A percentile compares a stretch with the other conserved stretches of the same genome.
phyloP scores from a whole-genome alignment of 1,140 invertebrate species.

The Adoxophyes honmai region DNA sequence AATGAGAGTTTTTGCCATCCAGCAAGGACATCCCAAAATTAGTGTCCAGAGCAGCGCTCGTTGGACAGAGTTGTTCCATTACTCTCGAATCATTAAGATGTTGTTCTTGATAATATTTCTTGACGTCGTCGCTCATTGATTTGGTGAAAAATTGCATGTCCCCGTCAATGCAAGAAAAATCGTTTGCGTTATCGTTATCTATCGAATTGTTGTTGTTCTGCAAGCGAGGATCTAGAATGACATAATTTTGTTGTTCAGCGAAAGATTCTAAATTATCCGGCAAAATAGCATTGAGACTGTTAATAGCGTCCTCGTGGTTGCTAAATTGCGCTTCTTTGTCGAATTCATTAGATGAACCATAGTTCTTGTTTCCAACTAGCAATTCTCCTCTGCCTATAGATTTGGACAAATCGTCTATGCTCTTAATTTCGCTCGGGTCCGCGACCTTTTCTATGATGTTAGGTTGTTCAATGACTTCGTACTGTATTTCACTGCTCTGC shows the following conservation, averaged over 20 bases:
- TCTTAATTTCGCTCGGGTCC: constrained; percentile 70
- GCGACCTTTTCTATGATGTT: constrained; percentile 71
- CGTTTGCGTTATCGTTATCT: constrained; percentile 48
- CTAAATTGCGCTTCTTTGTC: constrained; percentile 42
- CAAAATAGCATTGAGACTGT: constrained; percentile 59
- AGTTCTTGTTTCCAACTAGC: constrained; percentile 45
- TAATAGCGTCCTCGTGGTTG: constrained; percentile 53
- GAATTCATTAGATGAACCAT: constrained; percentile 31
- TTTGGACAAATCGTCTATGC: constrained; percentile 71
- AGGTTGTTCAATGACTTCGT: constrained; percentile 75
- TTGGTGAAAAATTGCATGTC: constrained; percentile 71
- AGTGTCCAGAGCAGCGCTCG: constrained; percentile 54
- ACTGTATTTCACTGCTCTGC: constrained; percentile 76
- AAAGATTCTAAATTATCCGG: constrained; percentile 64
- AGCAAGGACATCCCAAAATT: constrained; percentile 64
- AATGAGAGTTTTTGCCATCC: constrained; percentile 51
- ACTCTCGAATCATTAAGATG: constrained; percentile 49
- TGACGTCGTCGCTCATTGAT: constrained; percentile 68
- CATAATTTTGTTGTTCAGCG: constrained; percentile 58
- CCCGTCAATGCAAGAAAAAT: constrained; percentile 65
- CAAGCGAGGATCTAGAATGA: constrained; percentile 47
- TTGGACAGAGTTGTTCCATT: constrained; percentile 55
- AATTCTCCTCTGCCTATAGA: constrained; percentile 68
- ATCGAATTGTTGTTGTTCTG: constrained; percentile 44
- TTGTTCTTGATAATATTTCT: constrained; percentile 67